A percentile compares a stretch with the other conserved stretches of the same genome.
phyloP scores from a whole-genome alignment of 2,797 vertebrate genomes.

The Phoeniculus purpureus region DNA sequence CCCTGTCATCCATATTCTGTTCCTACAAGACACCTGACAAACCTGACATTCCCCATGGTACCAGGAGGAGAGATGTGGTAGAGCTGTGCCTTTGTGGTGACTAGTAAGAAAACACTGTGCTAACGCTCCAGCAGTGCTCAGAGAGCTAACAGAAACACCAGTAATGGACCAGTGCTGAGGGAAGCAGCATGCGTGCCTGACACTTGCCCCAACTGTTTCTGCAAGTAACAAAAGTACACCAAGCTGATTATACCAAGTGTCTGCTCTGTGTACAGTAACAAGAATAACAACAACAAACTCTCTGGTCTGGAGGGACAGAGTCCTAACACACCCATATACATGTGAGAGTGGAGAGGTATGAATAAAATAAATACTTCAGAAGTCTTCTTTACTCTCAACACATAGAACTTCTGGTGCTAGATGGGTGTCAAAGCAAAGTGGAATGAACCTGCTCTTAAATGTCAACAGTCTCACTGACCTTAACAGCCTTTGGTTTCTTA shows the following conservation, averaged over 20 bases:
- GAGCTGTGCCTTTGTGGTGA: background rate
- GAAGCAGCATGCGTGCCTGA: background rate
- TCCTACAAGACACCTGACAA: background rate
- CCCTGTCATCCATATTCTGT: background rate
- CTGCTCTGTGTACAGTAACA: background rate
- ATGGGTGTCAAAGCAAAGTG: background rate
- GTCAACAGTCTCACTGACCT: constrained; percentile 35
- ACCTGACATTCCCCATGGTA: background rate
- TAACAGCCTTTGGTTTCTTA: constrained; percentile 27
- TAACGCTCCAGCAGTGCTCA: background rate
- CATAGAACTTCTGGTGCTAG: constrained; percentile 16
- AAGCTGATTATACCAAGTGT: background rate
- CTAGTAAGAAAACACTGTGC: background rate
- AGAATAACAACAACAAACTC: constrained; percentile 17
- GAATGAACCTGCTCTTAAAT: constrained; percentile 18
- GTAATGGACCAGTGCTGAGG: background rate
- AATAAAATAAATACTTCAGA: constrained; percentile 32
- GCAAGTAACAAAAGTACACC: background rate
- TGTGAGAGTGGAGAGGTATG: background rate
- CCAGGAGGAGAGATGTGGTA: background rate
- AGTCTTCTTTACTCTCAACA: constrained; percentile 9
- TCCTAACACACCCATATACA: background rate
- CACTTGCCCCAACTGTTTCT: background rate
- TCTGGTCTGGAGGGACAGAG: constrained; percentile 17
- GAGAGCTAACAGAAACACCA: background rate